Evolutionary conservation across 2,888 invertebrate genomes (phyloP).

Genomic region (Napeogenes inachia): DNA sequence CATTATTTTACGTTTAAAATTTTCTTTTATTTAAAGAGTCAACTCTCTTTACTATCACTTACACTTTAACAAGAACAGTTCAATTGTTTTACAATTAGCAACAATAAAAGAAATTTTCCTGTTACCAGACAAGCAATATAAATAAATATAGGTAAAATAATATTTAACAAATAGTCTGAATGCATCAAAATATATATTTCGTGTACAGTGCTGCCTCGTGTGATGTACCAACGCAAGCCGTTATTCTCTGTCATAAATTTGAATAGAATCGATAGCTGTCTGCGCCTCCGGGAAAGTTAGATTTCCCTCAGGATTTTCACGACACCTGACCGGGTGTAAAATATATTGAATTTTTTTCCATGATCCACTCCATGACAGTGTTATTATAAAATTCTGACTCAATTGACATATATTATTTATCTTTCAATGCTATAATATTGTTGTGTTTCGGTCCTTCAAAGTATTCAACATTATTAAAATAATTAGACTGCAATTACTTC

Average conservation of each 20-base stretch:
- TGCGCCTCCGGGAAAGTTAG: slow-evolving; percentile 76
- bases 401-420: slow-evolving; percentile 8
- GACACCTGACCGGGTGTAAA: slow-evolving; percentile 77
- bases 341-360: slow-evolving; percentile 66
- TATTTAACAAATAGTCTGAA: too few relatives aligned
- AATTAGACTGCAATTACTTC: too few relatives aligned
- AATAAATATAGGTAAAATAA: too few relatives aligned
- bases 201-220: neutral
- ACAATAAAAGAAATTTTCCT: too few relatives aligned
- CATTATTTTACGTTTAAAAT: neutral
- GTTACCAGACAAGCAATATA: too few relatives aligned
- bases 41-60: neutral
- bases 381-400: slow-evolving; percentile 19
- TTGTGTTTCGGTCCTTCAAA: too few relatives aligned
- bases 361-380: slow-evolving; percentile 23
- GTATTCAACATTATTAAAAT: too few relatives aligned
- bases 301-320: slow-evolving; percentile 73
- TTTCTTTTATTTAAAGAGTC: neutral
- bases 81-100: too few relatives aligned
- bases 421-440: neutral
- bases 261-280: slow-evolving; percentile 78
- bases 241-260: slow-evolving; percentile 76
- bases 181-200: neutral
- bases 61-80: too few relatives aligned
- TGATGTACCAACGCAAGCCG: slow-evolving; percentile 42